A percentile compares a stretch with the other conserved stretches of the same genome.
phyloP scores from a whole-genome alignment of 2,797 vertebrate species.

The Sebastes hubbsi region DNA sequence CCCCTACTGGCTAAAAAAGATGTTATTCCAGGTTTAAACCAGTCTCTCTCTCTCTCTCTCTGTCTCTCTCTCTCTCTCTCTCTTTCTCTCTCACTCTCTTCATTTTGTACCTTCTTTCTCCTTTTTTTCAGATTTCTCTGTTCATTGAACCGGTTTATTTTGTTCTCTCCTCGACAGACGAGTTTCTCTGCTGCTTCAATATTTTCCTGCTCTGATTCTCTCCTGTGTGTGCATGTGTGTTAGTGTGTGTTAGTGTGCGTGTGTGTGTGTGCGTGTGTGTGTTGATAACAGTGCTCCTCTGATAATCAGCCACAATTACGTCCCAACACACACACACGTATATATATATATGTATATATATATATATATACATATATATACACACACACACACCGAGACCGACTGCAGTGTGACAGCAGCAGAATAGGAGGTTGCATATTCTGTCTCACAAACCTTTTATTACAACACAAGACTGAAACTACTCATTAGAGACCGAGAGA shows the following conservation, averaged over 20 bases:
- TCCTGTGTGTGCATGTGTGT: no score
- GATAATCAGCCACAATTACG: slow-evolving; percentile 50
- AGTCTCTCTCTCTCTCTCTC: not conserved
- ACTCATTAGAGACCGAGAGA: not conserved
- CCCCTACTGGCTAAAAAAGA: not conserved
- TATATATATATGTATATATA: not conserved
- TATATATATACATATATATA: not conserved
- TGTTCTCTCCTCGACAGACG: not conserved
- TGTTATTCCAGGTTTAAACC: not conserved
- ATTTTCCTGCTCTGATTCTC: slow-evolving; percentile 31
- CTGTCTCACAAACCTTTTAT: slow-evolving; percentile 42
- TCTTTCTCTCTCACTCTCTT: not conserved
- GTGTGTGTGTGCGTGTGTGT: not conserved
- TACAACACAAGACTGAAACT: not conserved
- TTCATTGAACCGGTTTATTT: slow-evolving; percentile 21
- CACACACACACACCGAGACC: not conserved
- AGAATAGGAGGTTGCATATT: slow-evolving; percentile 33
- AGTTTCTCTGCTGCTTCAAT: slow-evolving; percentile 14
- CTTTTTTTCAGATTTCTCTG: not conserved
- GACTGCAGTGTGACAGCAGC: slow-evolving; percentile 17
- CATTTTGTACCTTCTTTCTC: no score
- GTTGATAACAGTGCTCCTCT: slow-evolving; percentile 17
- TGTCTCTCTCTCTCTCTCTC: not conserved
- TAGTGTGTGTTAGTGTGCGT: not conserved
- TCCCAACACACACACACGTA: not conserved